These are phyloP conservation scores for Solen grandis DNA, from an alignment of 1,140 invertebrate genomes.

Conservation along the genomic window DNA sequence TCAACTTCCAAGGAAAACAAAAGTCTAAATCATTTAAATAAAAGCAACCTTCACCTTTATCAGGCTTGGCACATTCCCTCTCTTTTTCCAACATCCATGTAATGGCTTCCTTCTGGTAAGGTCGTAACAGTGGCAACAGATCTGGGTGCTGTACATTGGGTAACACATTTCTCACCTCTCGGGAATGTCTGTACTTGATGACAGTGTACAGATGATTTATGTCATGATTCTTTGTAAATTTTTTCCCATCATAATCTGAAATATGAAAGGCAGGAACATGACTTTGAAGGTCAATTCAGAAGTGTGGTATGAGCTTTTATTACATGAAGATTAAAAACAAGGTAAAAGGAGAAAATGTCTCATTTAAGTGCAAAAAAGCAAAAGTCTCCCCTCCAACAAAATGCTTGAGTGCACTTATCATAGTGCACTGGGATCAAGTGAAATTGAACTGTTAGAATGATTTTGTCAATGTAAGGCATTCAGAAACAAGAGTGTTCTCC, in stretches of 20 bases:
- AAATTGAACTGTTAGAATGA: too few species aligned
- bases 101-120: slow-evolving; percentile 86
- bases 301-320: too few species aligned
- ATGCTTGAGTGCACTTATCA: background rate
- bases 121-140: slow-evolving; percentile 83
- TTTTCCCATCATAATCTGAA: slow-evolving; percentile 52
- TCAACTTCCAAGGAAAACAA: too few species aligned
- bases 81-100: slow-evolving; percentile 85
- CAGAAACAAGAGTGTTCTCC: too few species aligned
- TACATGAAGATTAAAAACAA: background rate
- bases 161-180: background rate
- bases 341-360: background rate
- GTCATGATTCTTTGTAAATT: slow-evolving; percentile 77
- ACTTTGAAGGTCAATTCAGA: too few species aligned
- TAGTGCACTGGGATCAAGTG: too few species aligned
- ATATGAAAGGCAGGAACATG: too few species aligned
- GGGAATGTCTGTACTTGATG: slow-evolving; percentile 80
- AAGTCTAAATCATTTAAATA: too few species aligned
- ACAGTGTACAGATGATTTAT: slow-evolving; percentile 80
- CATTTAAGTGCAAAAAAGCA: background rate
- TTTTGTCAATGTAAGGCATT: too few species aligned
- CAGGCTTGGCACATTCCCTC: too few species aligned
- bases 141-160: slow-evolving; percentile 82
- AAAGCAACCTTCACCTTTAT: too few species aligned
- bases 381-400: background rate